phyloP scores from a whole-genome alignment of 2,888 invertebrate genomes.

The Xanthorhoe designata region DNA sequence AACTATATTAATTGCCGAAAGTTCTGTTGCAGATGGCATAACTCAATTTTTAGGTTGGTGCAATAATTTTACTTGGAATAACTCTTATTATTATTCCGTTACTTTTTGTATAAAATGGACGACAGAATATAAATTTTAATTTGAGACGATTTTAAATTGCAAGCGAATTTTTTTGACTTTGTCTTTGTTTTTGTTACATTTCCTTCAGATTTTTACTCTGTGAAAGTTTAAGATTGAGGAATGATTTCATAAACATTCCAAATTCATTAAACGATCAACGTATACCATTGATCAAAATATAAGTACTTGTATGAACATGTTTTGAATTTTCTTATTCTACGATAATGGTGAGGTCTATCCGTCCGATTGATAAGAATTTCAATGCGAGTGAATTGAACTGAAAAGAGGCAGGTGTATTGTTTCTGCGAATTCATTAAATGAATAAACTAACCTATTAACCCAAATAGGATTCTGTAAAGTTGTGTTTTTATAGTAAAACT shows the following conservation, averaged over 20 bases:
- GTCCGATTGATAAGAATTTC: not conserved
- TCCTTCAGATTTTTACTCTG: too few relatives aligned
- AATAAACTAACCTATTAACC: slow-evolving; percentile 1
- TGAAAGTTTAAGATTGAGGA: too few relatives aligned
- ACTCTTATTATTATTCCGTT: slow-evolving; percentile 2
- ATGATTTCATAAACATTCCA: too few relatives aligned
- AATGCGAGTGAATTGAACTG: not conserved
- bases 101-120: not conserved
- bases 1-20: slow-evolving; percentile 73
- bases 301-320: too few relatives aligned
- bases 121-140: too few relatives aligned
- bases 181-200: too few relatives aligned
- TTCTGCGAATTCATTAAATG: not conserved
- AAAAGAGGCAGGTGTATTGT: slow-evolving; percentile 9
- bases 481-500: slow-evolving; percentile 12
- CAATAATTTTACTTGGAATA: slow-evolving; percentile 27
- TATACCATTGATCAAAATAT: too few relatives aligned
- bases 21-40: slow-evolving; percentile 58
- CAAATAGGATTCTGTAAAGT: slow-evolving; percentile 4
- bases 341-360: too few relatives aligned
- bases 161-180: too few relatives aligned
- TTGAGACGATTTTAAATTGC: too few relatives aligned
- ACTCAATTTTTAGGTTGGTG: slow-evolving; percentile 56
- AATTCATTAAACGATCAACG: too few relatives aligned
- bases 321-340: too few relatives aligned